phyloP scores from a whole-genome alignment of 2,888 invertebrate genomes.

The Linnaemya vulpina region DNA sequence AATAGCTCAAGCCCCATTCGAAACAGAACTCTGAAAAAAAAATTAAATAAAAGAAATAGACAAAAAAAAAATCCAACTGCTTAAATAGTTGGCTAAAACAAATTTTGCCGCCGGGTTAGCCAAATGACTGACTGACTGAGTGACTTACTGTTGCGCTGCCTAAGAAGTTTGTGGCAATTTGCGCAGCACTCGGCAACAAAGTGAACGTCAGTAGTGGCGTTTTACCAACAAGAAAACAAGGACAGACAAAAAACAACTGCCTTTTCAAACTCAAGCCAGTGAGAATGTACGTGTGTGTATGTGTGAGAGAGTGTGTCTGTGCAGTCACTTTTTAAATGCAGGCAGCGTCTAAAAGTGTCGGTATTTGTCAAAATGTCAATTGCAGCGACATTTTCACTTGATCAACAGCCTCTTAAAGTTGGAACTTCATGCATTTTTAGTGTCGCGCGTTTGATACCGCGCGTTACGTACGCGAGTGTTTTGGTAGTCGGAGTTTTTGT shows the following conservation, averaged over 20 bases:
- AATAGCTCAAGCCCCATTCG: conserved; percentile 33
- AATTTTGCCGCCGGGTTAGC: neutral
- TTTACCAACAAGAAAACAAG: neutral
- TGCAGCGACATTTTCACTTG: conserved; percentile 81
- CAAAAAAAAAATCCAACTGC: neutral
- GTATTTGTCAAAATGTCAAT: conserved; percentile 82
- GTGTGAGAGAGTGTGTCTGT: conserved; percentile 8
- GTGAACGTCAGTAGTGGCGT: conserved; percentile 62
- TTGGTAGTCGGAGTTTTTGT: conserved; percentile 17
- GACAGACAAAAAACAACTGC: conserved; percentile 1
- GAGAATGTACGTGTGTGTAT: neutral
- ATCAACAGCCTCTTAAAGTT: conserved; percentile 75
- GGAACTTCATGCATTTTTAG: conserved; percentile 65
- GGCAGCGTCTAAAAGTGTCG: conserved; percentile 76
- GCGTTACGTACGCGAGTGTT: neutral
- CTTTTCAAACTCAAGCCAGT: neutral
- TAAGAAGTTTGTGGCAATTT: conserved; percentile 44
- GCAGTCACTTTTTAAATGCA: conserved; percentile 60
- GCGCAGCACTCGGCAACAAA: conserved; percentile 33
- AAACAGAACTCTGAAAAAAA: conserved; percentile 2
- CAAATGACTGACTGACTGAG: conserved; percentile 36
- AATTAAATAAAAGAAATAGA: neutral
- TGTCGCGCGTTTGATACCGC: conserved; percentile 20
- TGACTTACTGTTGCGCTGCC: conserved; percentile 44
- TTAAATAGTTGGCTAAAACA: conserved; percentile 14